phyloP scores from a whole-genome alignment of 2,888 invertebrate genomes.

The Drosophila conformis region DNA sequence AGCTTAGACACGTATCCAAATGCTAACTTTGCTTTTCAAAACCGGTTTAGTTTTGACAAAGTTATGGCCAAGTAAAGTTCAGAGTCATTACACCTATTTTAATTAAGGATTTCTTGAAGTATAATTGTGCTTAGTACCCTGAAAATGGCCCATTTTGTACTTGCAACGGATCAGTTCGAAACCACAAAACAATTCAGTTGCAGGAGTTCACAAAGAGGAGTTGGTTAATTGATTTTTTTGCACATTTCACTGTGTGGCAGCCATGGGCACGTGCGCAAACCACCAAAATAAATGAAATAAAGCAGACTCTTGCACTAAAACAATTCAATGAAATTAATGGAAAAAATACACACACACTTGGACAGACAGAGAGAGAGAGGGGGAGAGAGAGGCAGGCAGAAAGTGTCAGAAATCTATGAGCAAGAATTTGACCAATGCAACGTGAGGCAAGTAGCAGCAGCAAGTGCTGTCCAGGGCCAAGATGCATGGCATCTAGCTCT shows the following conservation, averaged over 20 bases:
- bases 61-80: background rate
- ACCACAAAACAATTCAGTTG: constrained; percentile 5
- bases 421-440: constrained; percentile 58
- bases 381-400: constrained; percentile 21
- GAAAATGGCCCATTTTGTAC: background rate
- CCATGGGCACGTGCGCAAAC: constrained; percentile 47
- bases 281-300: constrained; percentile 19
- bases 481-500: constrained; percentile 33
- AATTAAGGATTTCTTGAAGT: too few species aligned
- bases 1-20: too few species aligned
- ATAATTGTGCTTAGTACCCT: background rate
- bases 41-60: background rate
- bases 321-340: constrained; percentile 67
- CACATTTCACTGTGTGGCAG: constrained; percentile 49
- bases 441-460: constrained; percentile 34
- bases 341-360: constrained; percentile 11
- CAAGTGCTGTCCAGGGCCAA: constrained; percentile 11
- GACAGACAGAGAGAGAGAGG: constrained; percentile 22
- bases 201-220: constrained; percentile 3
- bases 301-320: constrained; percentile 26
- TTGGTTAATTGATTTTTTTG: constrained; percentile 59
- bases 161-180: background rate
- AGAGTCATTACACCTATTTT: too few species aligned
- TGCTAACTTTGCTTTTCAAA: background rate
- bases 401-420: constrained; percentile 65